Evolutionary conservation across 1,140 invertebrate genomes (phyloP), one percentile per base, ranked within the genome.

Genomic region (Bombyx mandarina): DNA sequence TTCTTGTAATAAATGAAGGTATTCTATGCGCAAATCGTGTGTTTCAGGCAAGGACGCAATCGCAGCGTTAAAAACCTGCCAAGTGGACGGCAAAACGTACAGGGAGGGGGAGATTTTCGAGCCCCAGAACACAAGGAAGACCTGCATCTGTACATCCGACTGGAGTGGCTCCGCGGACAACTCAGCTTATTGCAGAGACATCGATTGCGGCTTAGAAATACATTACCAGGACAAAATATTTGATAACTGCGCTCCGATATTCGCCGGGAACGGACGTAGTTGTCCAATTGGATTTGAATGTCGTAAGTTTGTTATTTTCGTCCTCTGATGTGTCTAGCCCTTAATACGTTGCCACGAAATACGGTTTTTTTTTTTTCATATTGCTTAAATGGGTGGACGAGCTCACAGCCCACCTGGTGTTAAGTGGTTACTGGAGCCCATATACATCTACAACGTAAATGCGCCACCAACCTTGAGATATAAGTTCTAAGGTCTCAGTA

Each of bases 201-300:
- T 90, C 26, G 82, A 89, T 66, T 90, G 90, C 56, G 88, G 86
- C 1, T 63, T 89, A 7, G 85, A 89, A 56, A 81, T 90, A 6
- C 80, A 88, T 56, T 75, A 88, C 60, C 80, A 85, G 46, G 68
- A 78, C 10, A 71, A 82, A 35, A 65, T 90, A 5, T 62, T 71
- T 8, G 62, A 81, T 7, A 86, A 83, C 12, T 90, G 89, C 62
- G 83, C 87, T 1, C 89, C 89, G 2, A 68, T 90, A 1, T 90
- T 88, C 61, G 69, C 75, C 44, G 73, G 78, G 4, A 77, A 70
- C 54, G 68, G 58, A 50, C 69, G 69, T 10, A 82, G 82, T 57
- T 90, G 89, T 56, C 89, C 89, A 2, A 88, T 90, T 51, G 77
- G 73, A 22, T 90, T 88, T 66, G 69, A 82, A 56, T 90, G 89